These are phyloP conservation scores for Capromys pilorides DNA, from an alignment of 2,797 vertebrate genomes.

Conservation along the genomic window DNA sequence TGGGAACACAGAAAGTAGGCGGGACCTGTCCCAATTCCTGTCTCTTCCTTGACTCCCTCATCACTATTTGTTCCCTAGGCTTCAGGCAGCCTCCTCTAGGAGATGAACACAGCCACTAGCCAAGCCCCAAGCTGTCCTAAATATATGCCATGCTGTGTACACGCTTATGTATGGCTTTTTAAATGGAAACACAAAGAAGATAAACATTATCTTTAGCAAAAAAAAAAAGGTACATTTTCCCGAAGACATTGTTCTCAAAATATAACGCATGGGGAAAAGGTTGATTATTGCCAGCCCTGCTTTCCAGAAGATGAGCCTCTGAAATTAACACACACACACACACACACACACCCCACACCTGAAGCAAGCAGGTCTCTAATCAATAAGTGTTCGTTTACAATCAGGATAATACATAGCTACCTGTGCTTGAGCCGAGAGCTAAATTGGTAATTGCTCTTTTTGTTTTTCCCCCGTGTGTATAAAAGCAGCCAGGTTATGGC, in stretches of 20 bases:
- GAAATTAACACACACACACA: too few relatives aligned
- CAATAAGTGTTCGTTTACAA: constrained; percentile 65
- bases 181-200: not conserved
- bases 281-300: not conserved
- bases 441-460: constrained; percentile 51
- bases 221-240: not conserved
- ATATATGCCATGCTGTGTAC: not conserved
- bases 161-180: not conserved
- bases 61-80: too few relatives aligned
- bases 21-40: not conserved
- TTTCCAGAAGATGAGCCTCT: constrained; percentile 22
- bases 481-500: not conserved
- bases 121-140: not conserved
- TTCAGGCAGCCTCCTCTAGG: not conserved
- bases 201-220: not conserved
- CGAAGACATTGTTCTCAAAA: constrained; percentile 5
- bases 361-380: constrained; percentile 44
- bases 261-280: not conserved
- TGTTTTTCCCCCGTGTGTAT: not conserved
- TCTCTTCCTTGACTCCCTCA: not conserved
- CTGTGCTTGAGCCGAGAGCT: not conserved
- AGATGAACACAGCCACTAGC: not conserved
- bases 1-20: not conserved
- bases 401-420: constrained; percentile 43
- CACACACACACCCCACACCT: not conserved